phyloP scores from a whole-genome alignment of 2,797 vertebrate species.

The Anguilla megastoma region DNA sequence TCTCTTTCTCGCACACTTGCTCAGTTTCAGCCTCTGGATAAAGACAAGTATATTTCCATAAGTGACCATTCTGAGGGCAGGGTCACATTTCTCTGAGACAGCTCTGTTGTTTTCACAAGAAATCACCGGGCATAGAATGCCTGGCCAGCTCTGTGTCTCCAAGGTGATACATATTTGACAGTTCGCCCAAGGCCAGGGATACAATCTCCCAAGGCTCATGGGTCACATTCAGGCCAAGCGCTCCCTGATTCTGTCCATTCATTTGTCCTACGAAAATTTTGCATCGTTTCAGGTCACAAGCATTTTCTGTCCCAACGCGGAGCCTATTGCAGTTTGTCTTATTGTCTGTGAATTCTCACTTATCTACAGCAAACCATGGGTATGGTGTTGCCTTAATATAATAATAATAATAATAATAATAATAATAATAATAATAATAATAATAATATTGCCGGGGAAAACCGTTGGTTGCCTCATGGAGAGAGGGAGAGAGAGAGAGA shows the following conservation, averaged over 20 bases:
- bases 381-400: not conserved
- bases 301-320: not conserved
- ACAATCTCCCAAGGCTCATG: not conserved
- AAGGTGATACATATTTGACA: not conserved
- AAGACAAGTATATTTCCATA: slow-evolving; percentile 9
- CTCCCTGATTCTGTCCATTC: not conserved
- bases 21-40: not conserved
- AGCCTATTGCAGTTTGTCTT: not conserved
- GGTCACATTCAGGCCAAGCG: not conserved
- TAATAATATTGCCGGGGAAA: no score
- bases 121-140: not conserved
- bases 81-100: not conserved
- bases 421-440: no score
- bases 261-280: not conserved
- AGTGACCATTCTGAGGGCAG: not conserved
- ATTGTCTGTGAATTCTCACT: no score
- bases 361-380: not conserved
- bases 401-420: no score
- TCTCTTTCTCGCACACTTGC: not conserved
- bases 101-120: not conserved
- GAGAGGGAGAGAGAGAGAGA: no score
- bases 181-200: not conserved
- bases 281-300: not conserved
- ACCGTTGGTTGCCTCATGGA: no score
- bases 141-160: not conserved